phyloP scores from a whole-genome alignment of 2,113 vertebrate species.

The Pygoscelis adeliae region DNA sequence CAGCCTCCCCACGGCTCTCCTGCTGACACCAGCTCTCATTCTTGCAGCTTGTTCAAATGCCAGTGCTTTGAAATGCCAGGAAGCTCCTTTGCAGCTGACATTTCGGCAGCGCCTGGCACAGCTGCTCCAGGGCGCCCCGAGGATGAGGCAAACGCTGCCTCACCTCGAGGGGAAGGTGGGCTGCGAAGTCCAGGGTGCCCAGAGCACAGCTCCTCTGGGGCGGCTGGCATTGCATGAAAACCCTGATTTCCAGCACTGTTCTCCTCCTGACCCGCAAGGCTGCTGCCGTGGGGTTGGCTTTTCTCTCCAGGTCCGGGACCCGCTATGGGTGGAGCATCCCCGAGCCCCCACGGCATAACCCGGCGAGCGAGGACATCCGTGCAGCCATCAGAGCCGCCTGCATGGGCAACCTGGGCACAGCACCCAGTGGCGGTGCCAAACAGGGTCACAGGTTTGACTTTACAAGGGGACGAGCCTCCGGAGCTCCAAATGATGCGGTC shows the following conservation, averaged over 20 bases:
- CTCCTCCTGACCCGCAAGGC: not conserved
- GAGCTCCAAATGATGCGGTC: fast-evolving
- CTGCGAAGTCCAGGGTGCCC: too few relatives aligned
- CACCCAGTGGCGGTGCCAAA: fast-evolving
- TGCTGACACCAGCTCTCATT: not conserved
- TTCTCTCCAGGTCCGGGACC: not conserved
- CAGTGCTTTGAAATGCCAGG: not conserved
- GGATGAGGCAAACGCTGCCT: not conserved
- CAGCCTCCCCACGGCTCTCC: not conserved
- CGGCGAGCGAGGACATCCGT: fast-evolving
- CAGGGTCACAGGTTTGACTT: not conserved
- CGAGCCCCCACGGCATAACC: not conserved
- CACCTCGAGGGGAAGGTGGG: not conserved
- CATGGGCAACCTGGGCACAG: fast-evolving
- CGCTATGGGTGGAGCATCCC: not conserved
- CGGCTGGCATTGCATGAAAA: fast-evolving
- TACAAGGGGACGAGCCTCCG: not conserved
- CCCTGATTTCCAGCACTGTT: not conserved
- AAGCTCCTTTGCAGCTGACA: not conserved
- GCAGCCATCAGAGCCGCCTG: fast-evolving
- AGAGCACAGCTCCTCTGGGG: not conserved
- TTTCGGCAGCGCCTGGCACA: not conserved
- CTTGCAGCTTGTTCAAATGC: not conserved
- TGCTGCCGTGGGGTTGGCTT: not conserved
- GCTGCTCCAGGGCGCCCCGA: not conserved